Percentiles rank a stretch among this genome's conserved stretches.
phyloP scores from a whole-genome alignment of 30 jellyfish, hydroid and myxozoan genomes.

The Haliclystus octoradiatus region DNA sequence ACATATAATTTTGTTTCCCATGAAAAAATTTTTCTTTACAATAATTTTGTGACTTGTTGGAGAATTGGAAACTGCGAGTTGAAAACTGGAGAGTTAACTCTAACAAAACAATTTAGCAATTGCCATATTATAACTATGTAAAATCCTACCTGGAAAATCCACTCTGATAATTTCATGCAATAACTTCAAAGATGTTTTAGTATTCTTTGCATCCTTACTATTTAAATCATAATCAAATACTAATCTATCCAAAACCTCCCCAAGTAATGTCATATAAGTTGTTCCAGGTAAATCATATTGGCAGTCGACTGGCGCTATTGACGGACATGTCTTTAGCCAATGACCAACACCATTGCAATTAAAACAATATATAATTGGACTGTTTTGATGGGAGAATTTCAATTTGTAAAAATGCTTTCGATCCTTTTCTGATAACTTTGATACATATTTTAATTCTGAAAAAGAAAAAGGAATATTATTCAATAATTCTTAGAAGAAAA shows the following conservation, averaged over 20 bases:
- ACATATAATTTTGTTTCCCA: no score
- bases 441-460: background rate
- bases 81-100: background rate
- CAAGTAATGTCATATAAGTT: background rate
- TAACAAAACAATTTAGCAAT: background rate
- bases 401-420: background rate
- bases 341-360: background rate
- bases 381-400: background rate
- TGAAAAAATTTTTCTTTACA: no score
- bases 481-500: no score
- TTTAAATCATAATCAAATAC: background rate
- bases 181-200: background rate
- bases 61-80: background rate
- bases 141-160: background rate
- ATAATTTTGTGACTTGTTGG: no score
- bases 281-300: background rate
- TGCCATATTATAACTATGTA: background rate
- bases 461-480: no score
- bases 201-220: background rate
- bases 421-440: background rate
- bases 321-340: background rate
- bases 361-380: background rate
- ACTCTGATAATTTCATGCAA: background rate
- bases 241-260: background rate
- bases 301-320: background rate